Evolutionary conservation across 2,888 invertebrate genomes (phyloP).

Genomic region (Aleiodes leptofemur): DNA sequence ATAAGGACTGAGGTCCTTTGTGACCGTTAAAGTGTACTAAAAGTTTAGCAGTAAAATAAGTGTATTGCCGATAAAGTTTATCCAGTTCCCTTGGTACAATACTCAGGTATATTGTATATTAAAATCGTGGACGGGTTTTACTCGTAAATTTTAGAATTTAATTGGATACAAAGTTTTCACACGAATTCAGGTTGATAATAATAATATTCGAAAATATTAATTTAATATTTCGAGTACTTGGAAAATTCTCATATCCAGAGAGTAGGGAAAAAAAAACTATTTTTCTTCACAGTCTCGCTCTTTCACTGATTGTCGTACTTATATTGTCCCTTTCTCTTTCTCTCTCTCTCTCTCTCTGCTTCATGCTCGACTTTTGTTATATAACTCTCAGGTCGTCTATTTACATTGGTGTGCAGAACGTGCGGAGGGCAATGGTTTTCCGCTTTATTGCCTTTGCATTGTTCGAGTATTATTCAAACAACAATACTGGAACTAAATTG

Average conservation of each 20-base stretch:
- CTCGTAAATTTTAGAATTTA: constrained; percentile 66
- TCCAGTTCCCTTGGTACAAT: background rate
- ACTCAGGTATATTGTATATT: constrained; percentile 17
- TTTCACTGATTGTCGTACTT: constrained; percentile 9
- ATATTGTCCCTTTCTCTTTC: constrained; percentile 13
- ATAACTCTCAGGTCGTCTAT: constrained; percentile 23
- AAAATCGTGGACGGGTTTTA: constrained; percentile 43
- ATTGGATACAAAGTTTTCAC: constrained; percentile 66
- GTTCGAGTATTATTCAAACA: constrained; percentile 63
- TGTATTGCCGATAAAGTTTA: constrained; percentile 21
- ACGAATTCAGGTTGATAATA: constrained; percentile 60
- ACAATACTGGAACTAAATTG: constrained; percentile 54
- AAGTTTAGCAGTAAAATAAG: constrained; percentile 13
- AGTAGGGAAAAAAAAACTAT: background rate
- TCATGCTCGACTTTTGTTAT: constrained; percentile 16
- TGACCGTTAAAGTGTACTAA: constrained; percentile 19
- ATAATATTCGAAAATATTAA: constrained; percentile 63
- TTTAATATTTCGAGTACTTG: constrained; percentile 58
- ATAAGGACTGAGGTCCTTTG: constrained; percentile 3
- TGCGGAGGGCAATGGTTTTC: constrained; percentile 34
- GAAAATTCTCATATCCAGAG: constrained; percentile 39
- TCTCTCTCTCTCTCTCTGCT: constrained; percentile 2
- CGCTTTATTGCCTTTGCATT: constrained; percentile 59
- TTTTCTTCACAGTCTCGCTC: constrained; percentile 12
- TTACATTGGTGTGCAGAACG: constrained; percentile 29